Evolutionary conservation across 2,888 invertebrate species (phyloP), one percentile per base, ranked within the genome.

Genomic region (Sphaerophoria rueppellii): DNA sequence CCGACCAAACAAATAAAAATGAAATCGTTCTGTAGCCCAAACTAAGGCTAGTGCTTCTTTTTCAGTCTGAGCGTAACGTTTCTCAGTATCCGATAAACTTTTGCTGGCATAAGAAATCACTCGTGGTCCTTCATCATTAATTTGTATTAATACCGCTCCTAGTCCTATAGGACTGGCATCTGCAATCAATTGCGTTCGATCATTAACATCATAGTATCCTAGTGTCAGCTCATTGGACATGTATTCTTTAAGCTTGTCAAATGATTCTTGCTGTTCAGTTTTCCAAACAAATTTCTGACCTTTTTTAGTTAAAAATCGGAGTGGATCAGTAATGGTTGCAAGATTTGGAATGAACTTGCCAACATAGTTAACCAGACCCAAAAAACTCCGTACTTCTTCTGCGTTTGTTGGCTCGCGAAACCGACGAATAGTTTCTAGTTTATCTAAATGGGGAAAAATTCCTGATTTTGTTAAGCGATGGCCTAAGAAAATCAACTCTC

Each of bases 101-200:
- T 87, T 88, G 60, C 90, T 91, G 0, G 90, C 91, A 86, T 90
- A 92, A 1, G 89, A 88, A 48, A 92, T 90, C 3, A 92, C 85
- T 77, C 89, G 79, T 34, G 87, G 87, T 1, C 81, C 76, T 0
- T 67, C 4, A n/a, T 87, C 71, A 40, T 48, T 55, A 6, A 72
- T 71, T 74, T 91, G 90, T 24, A 88, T 88, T 5, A 90, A 67
- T 3, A 90, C 88, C 3, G 87, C 89, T 4, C 90, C 89, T 7
- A 90, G 57, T 0, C 87, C 89, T 1, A 89, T 89, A 3, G 89
- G 89, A 34, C 89, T 89, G 12, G 90, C 90, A 71, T 91, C 90
- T 4, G 89, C 89, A 24, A 89, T 80, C 0, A 91, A 86, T 58
- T 88, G 87, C 9, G 90, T 90, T n/a, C n/a, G n/a, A 9, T 87